These are phyloP conservation scores for Griposia aprilina DNA, from an alignment of 2,888 invertebrate genomes.

Conservation along the genomic window DNA sequence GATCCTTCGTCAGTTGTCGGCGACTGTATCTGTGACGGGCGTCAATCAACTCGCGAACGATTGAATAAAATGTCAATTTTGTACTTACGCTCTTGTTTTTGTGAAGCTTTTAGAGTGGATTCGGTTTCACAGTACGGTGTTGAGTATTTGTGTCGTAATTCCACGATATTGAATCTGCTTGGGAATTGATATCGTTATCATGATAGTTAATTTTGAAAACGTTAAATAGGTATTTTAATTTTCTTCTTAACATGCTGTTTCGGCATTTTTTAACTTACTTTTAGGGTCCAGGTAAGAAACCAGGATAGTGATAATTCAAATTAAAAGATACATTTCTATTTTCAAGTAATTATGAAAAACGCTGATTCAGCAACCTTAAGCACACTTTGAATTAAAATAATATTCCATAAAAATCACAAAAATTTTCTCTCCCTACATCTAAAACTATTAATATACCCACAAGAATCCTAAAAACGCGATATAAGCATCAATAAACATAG, in stretches of 20 bases:
- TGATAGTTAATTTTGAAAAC: no score
- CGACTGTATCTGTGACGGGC: constrained; percentile 82
- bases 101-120: constrained; percentile 48
- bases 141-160: constrained; percentile 11
- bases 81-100: constrained; percentile 71
- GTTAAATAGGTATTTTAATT: no score
- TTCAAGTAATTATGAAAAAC: neutral
- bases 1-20: constrained; percentile 86
- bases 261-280: no score
- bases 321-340: no score
- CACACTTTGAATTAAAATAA: neutral
- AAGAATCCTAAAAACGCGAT: constrained; percentile 48
- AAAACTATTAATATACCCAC: constrained; percentile 52
- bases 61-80: constrained; percentile 84
- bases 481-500: constrained; percentile 65
- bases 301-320: no score
- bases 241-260: no score
- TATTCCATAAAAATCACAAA: constrained; percentile 35
- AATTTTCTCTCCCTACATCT: constrained; percentile 10
- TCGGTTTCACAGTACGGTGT: constrained; percentile 26
- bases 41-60: constrained; percentile 80
- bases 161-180: neutral
- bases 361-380: constrained; percentile 22
- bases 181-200: neutral
- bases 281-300: no score